Base-by-base conservation (phyloP, 2,113 vertebrate species). In the Vidua chalybeata region DNA sequence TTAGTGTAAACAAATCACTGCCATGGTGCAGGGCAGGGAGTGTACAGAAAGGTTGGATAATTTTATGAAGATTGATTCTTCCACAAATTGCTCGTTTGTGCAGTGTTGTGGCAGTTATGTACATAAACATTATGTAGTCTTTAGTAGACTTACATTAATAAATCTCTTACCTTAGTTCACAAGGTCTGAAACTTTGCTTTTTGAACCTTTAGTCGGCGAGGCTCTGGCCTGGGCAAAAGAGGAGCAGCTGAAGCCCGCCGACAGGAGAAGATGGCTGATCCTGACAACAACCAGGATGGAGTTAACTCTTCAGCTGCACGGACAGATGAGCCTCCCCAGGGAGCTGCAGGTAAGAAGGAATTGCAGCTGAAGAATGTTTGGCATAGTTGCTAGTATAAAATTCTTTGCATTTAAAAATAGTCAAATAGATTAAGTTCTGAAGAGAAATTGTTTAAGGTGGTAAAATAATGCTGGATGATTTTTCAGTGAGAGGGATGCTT, bases 151-250 rank as follows among this genome's bases (percentile, higher is more conserved):
- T 17, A 8, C 7, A 5, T 48, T 24, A 82, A 28, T n/a, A 48
- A 39, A 28, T 55, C 3, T 76, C 31, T 33, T 73, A 11, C 3
- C 12, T 30, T 41, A 52, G 49, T 62, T 84, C 10, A 6, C 59
- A 45, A 71, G 15, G 17, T 61, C 39, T 61, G 45, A 78, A 87
- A 79, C 12, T 63, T 37, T 33, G 19, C 21, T 41, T 94, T 68
- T 82, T 97, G 43, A 74, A 33, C 77, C 61, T 71, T 41, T 73
- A 99, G 99, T 99, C 99, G 99, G 98, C 99, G 99, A 98, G 99
- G 99, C 99, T 99, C 99, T 99, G 99, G 99, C 99, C 99, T 99
- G 98, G 99, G 99, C 98, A 99, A 99, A 98, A 99, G 99, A 98
- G 99, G 99, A 98, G 98, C 99, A 98, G 99, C 99, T 98, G 99